These are phyloP conservation scores for Ochropleura plecta DNA, from an alignment of 2,888 invertebrate species.

Conservation along the genomic window DNA sequence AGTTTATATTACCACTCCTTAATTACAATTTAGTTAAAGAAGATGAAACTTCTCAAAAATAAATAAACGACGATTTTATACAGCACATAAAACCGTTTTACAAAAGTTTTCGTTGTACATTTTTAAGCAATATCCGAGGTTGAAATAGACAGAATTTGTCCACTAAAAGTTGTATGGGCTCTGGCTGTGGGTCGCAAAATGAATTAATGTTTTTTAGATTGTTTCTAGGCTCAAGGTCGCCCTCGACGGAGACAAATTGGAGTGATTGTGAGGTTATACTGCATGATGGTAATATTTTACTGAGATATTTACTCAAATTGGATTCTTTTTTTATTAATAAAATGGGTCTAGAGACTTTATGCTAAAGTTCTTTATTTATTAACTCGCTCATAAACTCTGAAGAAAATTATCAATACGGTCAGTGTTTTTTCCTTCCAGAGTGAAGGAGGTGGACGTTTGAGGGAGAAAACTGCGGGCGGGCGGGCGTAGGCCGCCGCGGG, in stretches of 20 bases:
- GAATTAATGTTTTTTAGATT: constrained; percentile 51
- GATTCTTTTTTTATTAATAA: background rate
- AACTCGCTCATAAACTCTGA: background rate
- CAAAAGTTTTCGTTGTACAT: constrained; percentile 12
- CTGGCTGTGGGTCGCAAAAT: constrained; percentile 30
- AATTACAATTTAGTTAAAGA: constrained; percentile 43
- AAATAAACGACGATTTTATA: constrained; percentile 32
- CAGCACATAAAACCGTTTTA: constrained; percentile 11
- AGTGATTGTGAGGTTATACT: background rate
- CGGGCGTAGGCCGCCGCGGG: too few species aligned
- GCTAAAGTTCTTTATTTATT: background rate
- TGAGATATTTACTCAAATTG: background rate
- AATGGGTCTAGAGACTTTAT: background rate
- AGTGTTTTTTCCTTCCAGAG: too few species aligned
- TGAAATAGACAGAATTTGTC: constrained; percentile 28
- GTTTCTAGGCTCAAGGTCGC: constrained; percentile 29
- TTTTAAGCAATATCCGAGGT: constrained; percentile 17
- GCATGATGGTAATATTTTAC: background rate
- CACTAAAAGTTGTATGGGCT: constrained; percentile 31
- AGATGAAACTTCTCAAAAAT: constrained; percentile 20
- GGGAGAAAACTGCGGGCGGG: too few species aligned
- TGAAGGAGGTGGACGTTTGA: too few species aligned
- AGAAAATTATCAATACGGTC: too few species aligned
- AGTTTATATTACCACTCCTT: constrained; percentile 46
- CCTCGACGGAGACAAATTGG: constrained; percentile 39